Evolutionary conservation across 2,888 invertebrate species (phyloP).

Genomic region (Ichneumoninae sp.): DNA sequence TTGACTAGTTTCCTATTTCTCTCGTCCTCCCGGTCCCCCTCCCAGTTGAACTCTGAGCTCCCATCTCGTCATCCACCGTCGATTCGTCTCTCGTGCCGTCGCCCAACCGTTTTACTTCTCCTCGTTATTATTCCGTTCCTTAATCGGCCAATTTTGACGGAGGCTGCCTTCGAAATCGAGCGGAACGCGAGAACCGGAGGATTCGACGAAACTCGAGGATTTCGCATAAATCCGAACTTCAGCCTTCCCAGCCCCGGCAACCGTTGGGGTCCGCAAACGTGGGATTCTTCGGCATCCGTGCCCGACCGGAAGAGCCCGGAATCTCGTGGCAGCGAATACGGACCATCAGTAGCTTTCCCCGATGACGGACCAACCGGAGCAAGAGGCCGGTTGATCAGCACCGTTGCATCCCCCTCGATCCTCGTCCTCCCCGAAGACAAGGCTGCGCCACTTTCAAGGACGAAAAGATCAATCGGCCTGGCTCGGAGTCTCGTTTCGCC

Average conservation of each 20-base stretch:
- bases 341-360: constrained; percentile 5
- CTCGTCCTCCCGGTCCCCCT: constrained; percentile 71
- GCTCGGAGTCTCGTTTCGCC: neutral
- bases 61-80: constrained; percentile 45
- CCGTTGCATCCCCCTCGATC: neutral
- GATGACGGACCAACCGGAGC: constrained; percentile 1
- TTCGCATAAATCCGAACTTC: neutral
- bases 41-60: constrained; percentile 67
- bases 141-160: constrained; percentile 29
- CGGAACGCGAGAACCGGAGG: constrained; percentile 19
- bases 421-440: neutral
- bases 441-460: neutral
- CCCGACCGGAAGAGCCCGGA: neutral
- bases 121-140: constrained; percentile 45
- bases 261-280: neutral
- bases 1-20: constrained; percentile 78
- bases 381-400: neutral
- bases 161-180: constrained; percentile 35
- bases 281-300: constrained; percentile 7
- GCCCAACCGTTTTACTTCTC: constrained; percentile 26
- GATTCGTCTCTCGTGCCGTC: constrained; percentile 22
- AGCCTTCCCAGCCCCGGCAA: neutral
- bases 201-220: constrained; percentile 12
- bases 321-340: constrained; percentile 38
- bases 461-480: neutral